A percentile compares a stretch with the other conserved stretches of the same genome.
Conservation (phyloP, 1,140 invertebrate genomes). For the Magallana gigas region DNA sequence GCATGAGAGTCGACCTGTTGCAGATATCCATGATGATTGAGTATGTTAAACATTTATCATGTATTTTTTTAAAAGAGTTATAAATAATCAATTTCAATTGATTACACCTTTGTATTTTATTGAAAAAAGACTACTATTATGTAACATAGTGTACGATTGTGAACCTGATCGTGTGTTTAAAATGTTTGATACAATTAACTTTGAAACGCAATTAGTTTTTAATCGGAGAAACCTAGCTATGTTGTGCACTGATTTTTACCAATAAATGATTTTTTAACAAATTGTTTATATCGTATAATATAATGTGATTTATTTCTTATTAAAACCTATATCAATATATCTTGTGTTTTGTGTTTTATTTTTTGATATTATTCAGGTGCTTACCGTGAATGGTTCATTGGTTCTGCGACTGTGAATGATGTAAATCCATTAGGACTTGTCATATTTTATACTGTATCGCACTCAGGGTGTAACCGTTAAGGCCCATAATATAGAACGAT, state of each 20-base stretch:
- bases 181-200: no score
- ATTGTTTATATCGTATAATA: not conserved
- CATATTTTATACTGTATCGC: constrained; percentile 11
- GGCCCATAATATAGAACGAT: no score
- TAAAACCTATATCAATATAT: not conserved
- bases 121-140: not conserved
- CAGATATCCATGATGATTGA: not conserved
- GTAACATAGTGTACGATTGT: no score
- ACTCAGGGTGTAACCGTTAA: not conserved
- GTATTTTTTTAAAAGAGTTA: not conserved
- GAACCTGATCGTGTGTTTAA: no score
- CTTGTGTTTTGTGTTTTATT: not conserved
- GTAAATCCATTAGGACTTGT: constrained; percentile 1
- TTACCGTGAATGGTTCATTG: constrained; percentile 15
- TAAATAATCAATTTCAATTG: not conserved
- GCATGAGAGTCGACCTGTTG: not conserved
- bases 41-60: not conserved
- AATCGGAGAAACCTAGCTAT: not conserved
- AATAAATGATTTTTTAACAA: not conserved
- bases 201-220: no score
- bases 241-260: not conserved
- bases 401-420: constrained; percentile 6
- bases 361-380: constrained; percentile 1
- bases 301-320: not conserved
- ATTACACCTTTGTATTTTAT: not conserved